These are phyloP conservation scores for Myanophis thanlyinensis DNA, from an alignment of 2,113 vertebrate genomes.

Conservation along the genomic window DNA sequence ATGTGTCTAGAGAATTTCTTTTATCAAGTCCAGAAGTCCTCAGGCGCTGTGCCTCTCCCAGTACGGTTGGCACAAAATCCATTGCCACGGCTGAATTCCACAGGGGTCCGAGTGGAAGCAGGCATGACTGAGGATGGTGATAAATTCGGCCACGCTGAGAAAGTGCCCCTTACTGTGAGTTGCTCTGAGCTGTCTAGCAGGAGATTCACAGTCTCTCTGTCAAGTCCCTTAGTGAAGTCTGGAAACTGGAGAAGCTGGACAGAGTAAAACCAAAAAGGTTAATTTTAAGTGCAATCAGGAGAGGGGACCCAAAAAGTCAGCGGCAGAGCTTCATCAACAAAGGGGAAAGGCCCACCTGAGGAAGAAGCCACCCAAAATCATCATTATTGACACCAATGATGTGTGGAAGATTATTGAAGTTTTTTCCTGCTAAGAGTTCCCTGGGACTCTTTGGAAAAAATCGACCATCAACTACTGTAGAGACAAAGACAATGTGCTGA, in stretches of 20 bases:
- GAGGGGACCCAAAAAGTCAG: neutral
- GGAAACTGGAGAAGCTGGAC: slow-evolving; percentile 28
- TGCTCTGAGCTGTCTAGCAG: slow-evolving; percentile 26
- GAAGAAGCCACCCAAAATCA: slow-evolving; percentile 49
- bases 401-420: neutral
- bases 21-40: neutral
- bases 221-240: slow-evolving; percentile 28
- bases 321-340: neutral
- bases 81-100: neutral
- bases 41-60: neutral
- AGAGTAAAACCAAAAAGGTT: neutral
- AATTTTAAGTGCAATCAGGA: too few species aligned
- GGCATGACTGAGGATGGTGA: neutral
- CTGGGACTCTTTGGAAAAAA: slow-evolving; percentile 34
- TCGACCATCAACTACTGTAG: slow-evolving; percentile 12
- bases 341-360: slow-evolving; percentile 25
- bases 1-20: neutral
- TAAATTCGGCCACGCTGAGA: neutral
- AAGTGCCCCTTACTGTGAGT: slow-evolving; percentile 9
- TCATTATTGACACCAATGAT: slow-evolving; percentile 41
- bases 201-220: slow-evolving; percentile 6
- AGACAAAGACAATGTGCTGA: neutral
- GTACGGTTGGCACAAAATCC: neutral
- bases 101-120: neutral
- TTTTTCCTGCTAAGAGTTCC: slow-evolving; percentile 43